Evolutionary conservation across 2,113 vertebrate species (phyloP).

Genomic region (Poeciliopsis turrubarensis): DNA sequence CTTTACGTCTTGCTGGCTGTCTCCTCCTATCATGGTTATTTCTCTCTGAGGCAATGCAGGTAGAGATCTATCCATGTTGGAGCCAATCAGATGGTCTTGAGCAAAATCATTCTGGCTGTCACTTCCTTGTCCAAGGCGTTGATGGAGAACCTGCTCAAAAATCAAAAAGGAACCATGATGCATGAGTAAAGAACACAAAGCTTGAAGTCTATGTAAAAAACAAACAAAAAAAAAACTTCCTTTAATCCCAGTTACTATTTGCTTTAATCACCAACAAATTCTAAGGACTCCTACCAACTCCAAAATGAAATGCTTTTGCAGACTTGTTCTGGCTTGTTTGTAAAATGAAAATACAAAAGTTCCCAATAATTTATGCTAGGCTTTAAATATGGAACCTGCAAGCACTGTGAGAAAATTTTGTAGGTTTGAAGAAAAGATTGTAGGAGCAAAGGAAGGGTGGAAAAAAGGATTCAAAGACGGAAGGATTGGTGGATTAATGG

Average conservation of each 20-base stretch:
- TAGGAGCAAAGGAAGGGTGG: not conserved
- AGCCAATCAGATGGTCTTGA: constrained; percentile 41
- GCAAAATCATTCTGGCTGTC: constrained; percentile 42
- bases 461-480: not conserved
- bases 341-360: not conserved
- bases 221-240: not conserved
- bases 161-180: constrained; percentile 1
- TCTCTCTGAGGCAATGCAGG: constrained; percentile 79
- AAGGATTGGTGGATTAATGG: not conserved
- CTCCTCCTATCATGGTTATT: constrained; percentile 79
- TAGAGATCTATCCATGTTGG: constrained; percentile 64
- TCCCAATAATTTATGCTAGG: not conserved
- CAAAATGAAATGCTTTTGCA: not conserved
- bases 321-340: not conserved
- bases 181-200: not conserved
- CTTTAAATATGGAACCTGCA: not conserved
- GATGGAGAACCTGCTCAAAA: constrained; percentile 74
- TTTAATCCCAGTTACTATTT: constrained; percentile 4
- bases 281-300: too few species aligned
- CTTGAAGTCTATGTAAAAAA: not conserved
- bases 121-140: constrained; percentile 60
- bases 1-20: constrained; percentile 76
- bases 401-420: not conserved
- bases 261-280: not conserved
- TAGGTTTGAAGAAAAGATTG: not conserved